Evolutionary conservation across 2,113 vertebrate species (phyloP).

Genomic region (Lutjanus erythropterus): DNA sequence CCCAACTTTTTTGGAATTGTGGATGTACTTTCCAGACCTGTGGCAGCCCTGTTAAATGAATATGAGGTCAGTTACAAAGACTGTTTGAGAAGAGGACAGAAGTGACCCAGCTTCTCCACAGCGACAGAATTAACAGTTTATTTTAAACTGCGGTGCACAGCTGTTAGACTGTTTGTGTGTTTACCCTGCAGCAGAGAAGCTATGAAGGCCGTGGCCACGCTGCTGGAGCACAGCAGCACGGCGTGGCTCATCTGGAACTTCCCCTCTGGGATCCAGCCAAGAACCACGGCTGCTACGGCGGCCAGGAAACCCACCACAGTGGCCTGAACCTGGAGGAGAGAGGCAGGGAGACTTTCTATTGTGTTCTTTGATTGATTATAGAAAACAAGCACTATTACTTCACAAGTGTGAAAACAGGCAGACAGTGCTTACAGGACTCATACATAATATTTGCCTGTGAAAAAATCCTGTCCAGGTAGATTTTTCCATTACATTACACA

Average conservation of each 20-base stretch:
- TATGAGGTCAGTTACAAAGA: background rate
- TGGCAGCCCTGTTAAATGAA: too few relatives aligned
- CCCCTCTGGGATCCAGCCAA: conserved; percentile 97
- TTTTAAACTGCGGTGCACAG: background rate
- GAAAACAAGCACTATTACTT: background rate
- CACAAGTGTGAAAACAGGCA: background rate
- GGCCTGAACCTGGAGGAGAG: conserved; percentile 90
- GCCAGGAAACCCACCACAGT: conserved; percentile 97
- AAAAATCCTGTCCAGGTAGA: background rate
- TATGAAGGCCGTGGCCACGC: conserved; percentile 96
- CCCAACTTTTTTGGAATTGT: too few relatives aligned
- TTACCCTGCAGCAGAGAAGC: conserved; percentile 95
- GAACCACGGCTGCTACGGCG: conserved; percentile 92
- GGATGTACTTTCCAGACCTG: too few relatives aligned
- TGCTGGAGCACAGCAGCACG: conserved; percentile 94
- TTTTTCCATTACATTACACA: background rate
- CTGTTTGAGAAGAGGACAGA: background rate
- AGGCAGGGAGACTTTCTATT: background rate
- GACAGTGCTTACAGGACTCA: background rate
- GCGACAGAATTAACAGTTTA: conserved; percentile 10
- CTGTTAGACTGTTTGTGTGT: conserved; percentile 26
- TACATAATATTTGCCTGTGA: too few relatives aligned
- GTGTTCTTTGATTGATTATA: background rate
- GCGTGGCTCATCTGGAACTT: conserved; percentile 94
- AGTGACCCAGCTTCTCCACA: background rate